These are phyloP conservation scores for Prunella fulvescens DNA, from an alignment of 2,113 vertebrate species.

Conservation along the genomic window DNA sequence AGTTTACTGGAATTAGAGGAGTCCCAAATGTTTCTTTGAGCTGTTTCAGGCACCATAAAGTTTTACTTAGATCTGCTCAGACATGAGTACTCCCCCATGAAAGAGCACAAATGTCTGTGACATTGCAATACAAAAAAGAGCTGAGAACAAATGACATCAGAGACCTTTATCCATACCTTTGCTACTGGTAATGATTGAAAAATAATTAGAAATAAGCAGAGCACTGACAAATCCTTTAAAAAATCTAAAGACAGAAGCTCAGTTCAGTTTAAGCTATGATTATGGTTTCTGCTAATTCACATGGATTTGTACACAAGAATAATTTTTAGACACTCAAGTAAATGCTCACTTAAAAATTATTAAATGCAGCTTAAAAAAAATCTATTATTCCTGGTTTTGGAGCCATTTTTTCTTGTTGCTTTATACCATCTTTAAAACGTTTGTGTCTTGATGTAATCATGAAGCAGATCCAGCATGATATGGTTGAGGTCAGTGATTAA, in stretches of 20 bases:
- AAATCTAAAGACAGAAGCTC: neutral
- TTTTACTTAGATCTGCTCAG: neutral
- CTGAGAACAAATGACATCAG: neutral
- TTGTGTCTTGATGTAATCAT: neutral
- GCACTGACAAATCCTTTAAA: neutral
- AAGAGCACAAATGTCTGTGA: neutral
- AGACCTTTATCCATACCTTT: neutral
- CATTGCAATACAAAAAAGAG: rapidly evolving
- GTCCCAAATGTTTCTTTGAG: neutral
- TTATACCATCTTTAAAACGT: neutral
- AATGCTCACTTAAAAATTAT: neutral
- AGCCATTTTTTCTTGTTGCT: neutral
- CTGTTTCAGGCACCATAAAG: neutral
- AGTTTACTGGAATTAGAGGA: neutral
- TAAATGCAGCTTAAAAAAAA: neutral
- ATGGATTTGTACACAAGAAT: neutral
- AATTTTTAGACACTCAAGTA: neutral
- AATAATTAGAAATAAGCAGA: neutral
- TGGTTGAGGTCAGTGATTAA: neutral
- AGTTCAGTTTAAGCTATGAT: neutral
- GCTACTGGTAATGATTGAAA: neutral
- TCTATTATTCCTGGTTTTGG: neutral
- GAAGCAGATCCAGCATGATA: neutral
- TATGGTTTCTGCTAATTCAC: neutral
- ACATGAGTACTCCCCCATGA: neutral